A percentile compares a stretch with the other conserved stretches of the same genome.
Conservation (phyloP, 2,113 vertebrate species). For the Balaeniceps rex region DNA sequence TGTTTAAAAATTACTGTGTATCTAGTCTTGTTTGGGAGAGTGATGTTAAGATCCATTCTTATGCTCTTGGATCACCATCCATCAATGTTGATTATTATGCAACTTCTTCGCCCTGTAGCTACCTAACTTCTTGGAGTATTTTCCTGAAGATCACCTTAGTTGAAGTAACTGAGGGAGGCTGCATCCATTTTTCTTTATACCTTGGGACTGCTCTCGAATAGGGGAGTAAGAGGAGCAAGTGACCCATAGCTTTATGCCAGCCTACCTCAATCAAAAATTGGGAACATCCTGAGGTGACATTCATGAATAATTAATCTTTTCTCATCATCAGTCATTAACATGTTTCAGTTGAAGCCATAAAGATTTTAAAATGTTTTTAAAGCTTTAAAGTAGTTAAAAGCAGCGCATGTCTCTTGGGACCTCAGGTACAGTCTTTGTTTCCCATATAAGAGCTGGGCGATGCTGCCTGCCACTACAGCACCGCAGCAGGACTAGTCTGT, state of each 20-base stretch:
- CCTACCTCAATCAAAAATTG: neutral
- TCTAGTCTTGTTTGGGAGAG: neutral
- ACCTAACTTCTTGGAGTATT: neutral
- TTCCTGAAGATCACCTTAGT: neutral
- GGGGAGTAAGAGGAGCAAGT: neutral
- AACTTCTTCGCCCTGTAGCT: neutral
- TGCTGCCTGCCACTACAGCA: neutral
- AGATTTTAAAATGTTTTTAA: neutral
- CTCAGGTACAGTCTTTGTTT: neutral
- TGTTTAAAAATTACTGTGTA: neutral
- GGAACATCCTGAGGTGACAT: neutral
- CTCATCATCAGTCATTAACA: neutral
- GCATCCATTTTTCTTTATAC: neutral
- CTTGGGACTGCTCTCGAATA: neutral
- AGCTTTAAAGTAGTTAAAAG: neutral
- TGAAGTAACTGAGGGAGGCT: neutral
- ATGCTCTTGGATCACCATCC: neutral
- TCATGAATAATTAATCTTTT: neutral
- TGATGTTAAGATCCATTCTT: neutral
- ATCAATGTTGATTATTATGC: neutral
- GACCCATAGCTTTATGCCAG: neutral
- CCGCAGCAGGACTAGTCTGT: rapidly evolving
- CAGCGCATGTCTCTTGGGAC: neutral
- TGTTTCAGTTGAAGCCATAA: neutral
- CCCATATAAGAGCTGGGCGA: neutral